Evolutionary conservation across 2,888 invertebrate genomes (phyloP).

Genomic region (Theretra japonica): DNA sequence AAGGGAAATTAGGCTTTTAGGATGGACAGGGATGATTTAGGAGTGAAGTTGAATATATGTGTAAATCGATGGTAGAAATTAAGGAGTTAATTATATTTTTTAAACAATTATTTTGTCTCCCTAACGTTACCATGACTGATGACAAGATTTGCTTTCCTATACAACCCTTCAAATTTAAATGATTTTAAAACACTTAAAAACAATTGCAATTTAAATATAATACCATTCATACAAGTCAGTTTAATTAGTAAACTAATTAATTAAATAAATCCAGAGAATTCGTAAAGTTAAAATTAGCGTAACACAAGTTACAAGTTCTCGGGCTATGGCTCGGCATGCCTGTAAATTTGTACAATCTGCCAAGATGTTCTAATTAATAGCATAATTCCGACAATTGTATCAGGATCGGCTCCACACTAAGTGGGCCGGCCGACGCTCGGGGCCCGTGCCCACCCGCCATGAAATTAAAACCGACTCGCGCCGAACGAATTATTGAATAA

Average conservation of each 20-base stretch:
- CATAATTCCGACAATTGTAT: constrained; percentile 58
- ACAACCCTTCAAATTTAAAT: too few relatives aligned
- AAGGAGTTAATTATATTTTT: too few relatives aligned
- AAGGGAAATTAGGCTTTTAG: background rate
- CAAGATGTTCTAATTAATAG: constrained; percentile 62
- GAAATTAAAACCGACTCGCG: constrained; percentile 84
- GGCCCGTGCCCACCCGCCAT: constrained; percentile 83
- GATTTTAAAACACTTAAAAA: too few relatives aligned
- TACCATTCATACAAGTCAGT: background rate
- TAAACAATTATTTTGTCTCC: too few relatives aligned
- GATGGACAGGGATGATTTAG: too few relatives aligned
- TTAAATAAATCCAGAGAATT: constrained; percentile 40
- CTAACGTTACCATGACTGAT: too few relatives aligned
- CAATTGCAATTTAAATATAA: background rate
- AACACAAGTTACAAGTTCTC: constrained; percentile 49
- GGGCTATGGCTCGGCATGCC: constrained; percentile 47
- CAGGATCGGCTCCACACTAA: constrained; percentile 64
- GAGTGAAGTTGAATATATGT: too few relatives aligned
- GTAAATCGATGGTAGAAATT: too few relatives aligned
- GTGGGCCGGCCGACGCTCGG: constrained; percentile 61
- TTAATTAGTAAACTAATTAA: constrained; percentile 28
- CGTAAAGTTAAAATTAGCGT: constrained; percentile 48
- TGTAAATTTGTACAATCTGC: constrained; percentile 61
- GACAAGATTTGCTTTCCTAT: too few relatives aligned
- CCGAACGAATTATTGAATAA: constrained; percentile 85